Conservation (phyloP, 2,888 invertebrate genomes). For the Caenorhabditis uteleia region DNA sequence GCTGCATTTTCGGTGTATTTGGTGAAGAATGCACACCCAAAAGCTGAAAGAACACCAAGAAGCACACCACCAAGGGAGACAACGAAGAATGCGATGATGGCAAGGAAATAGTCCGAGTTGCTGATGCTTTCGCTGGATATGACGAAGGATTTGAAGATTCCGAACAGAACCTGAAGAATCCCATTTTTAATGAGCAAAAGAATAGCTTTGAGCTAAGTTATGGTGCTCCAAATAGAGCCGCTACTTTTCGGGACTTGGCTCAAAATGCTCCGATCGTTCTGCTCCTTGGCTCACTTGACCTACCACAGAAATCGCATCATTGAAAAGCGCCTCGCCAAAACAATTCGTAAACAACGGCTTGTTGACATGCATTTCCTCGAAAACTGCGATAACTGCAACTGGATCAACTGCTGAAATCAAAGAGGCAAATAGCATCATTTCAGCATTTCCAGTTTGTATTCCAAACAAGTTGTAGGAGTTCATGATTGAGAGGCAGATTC, state of each 20-base stretch:
- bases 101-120: slow-evolving; percentile 25
- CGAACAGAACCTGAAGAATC: slow-evolving; percentile 39
- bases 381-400: slow-evolving; percentile 45
- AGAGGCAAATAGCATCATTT: slow-evolving; percentile 40
- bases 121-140: slow-evolving; percentile 27
- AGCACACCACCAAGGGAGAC: slow-evolving; percentile 49
- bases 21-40: slow-evolving; percentile 20
- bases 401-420: slow-evolving; percentile 48
- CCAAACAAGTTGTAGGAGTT: slow-evolving; percentile 13
- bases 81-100: slow-evolving; percentile 39
- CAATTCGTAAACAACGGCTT: slow-evolving; percentile 96
- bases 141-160: slow-evolving; percentile 40
- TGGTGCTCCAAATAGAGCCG: too few species aligned
- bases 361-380: slow-evolving; percentile 79
- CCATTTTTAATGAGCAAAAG: too few species aligned
- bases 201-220: too few species aligned
- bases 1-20: slow-evolving; percentile 88
- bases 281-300: too few species aligned
- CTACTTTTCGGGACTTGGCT: too few species aligned
- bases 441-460: slow-evolving; percentile 12
- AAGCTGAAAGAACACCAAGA: slow-evolving; percentile 43
- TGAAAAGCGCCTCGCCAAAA: slow-evolving; percentile 94
- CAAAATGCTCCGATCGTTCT: too few species aligned
- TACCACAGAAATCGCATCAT: slow-evolving; percentile 86
- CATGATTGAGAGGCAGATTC: slow-evolving; percentile 11